Evolutionary conservation across 2,888 invertebrate genomes (phyloP).

Genomic region (Eilema depressum): DNA sequence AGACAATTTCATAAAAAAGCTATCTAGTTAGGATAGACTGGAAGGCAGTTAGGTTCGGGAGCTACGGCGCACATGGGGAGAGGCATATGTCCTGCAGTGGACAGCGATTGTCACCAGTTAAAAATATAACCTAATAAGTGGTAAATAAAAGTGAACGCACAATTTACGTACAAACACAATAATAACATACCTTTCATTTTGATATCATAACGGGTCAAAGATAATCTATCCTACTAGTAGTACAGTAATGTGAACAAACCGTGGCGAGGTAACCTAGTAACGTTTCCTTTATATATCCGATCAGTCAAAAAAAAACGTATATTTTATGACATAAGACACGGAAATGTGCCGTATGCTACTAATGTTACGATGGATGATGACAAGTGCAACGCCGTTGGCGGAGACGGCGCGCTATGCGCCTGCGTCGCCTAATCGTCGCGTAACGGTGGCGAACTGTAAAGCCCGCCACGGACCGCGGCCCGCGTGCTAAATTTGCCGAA

Average conservation of each 20-base stretch:
- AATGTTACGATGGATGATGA: slow-evolving; percentile 41
- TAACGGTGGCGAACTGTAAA: slow-evolving; percentile 86
- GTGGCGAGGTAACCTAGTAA: background rate
- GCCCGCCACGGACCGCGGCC: slow-evolving; percentile 80
- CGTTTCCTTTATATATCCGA: slow-evolving; percentile 9
- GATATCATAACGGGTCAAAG: background rate
- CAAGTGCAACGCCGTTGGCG: slow-evolving; percentile 46
- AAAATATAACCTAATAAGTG: no score
- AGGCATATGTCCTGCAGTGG: no score
- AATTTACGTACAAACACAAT: no score
- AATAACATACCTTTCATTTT: background rate
- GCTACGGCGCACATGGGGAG: no score
- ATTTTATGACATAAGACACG: slow-evolving; percentile 6
- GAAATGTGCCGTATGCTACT: slow-evolving; percentile 19
- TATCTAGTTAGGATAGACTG: no score
- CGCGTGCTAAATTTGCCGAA: slow-evolving; percentile 87
- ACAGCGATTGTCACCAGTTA: no score
- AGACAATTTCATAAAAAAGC: no score
- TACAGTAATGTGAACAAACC: background rate
- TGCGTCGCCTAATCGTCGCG: slow-evolving; percentile 81
- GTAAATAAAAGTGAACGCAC: background rate
- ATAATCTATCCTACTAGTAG: background rate
- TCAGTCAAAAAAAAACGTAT: background rate
- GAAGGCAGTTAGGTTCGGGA: no score
- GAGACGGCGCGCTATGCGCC: slow-evolving; percentile 68